These are phyloP conservation scores for Muntiacus muntjak DNA, from an alignment of 2,113 vertebrate genomes.

Conservation along the genomic window DNA sequence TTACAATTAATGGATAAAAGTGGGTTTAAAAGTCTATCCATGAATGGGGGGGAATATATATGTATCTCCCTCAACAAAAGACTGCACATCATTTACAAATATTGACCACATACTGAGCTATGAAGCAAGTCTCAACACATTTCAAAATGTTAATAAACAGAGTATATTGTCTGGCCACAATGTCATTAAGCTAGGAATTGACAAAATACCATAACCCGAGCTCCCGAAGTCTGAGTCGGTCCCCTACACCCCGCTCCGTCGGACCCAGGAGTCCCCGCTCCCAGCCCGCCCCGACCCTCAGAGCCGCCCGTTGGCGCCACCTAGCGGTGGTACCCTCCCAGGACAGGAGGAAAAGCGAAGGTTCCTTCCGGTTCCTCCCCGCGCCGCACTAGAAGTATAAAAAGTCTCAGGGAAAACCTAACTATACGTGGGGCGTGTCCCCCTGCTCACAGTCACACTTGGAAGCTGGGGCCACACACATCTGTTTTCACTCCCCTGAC, in stretches of 20 bases:
- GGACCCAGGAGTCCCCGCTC: not conserved
- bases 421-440: rapidly evolving
- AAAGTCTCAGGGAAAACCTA: not conserved
- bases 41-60: not conserved
- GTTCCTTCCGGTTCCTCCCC: not conserved
- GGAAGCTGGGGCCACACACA: not conserved
- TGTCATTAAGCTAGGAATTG: not conserved
- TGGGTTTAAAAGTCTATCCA: not conserved
- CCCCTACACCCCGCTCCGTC: not conserved
- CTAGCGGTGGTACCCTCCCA: not conserved
- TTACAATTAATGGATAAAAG: not conserved
- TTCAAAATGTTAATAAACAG: not conserved
- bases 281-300: not conserved
- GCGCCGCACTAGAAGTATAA: not conserved
- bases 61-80: not conserved
- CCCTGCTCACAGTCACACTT: not conserved
- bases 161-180: not conserved
- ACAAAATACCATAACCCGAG: not conserved
- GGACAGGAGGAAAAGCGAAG: not conserved
- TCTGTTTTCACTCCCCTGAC: not conserved
- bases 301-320: not conserved
- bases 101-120: not conserved
- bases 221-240: not conserved
- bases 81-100: not conserved
- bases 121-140: not conserved